Conservation (phyloP, 2,113 vertebrate genomes). For the Menura novaehollandiae region DNA sequence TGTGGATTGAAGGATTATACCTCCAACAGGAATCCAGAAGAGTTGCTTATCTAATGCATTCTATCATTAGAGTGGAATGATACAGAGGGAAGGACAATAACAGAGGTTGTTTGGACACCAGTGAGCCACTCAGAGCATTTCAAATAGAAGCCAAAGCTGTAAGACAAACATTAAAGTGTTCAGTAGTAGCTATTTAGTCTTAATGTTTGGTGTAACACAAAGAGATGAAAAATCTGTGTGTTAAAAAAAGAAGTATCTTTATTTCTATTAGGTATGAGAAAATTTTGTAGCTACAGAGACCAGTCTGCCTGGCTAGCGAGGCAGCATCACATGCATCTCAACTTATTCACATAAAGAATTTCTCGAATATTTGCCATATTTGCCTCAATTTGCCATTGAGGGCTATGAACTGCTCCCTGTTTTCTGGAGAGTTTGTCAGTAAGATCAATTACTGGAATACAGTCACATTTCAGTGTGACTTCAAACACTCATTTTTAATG, state of each 20-base stretch:
- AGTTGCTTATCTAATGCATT: neutral
- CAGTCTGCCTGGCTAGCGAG: accelerated
- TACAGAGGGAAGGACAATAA: neutral
- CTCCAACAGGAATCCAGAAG: neutral
- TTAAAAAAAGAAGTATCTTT: neutral
- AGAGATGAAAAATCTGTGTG: neutral
- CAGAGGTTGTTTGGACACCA: neutral
- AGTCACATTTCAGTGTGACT: neutral
- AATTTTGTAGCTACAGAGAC: neutral
- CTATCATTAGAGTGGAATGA: neutral
- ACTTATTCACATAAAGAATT: neutral
- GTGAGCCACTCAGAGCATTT: neutral
- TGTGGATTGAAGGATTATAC: neutral
- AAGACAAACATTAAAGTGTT: neutral
- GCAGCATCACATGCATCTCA: neutral
- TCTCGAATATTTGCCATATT: neutral
- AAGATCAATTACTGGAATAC: neutral
- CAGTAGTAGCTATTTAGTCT: neutral
- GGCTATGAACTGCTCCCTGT: neutral
- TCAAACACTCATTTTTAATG: neutral
- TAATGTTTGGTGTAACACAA: neutral
- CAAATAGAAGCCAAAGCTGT: neutral
- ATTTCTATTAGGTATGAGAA: neutral
- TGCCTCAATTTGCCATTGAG: neutral
- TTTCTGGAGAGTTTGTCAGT: neutral